A percentile compares a stretch with the other conserved stretches of the same genome.
These are phyloP conservation scores for Salvator merianae DNA, from an alignment of 2,113 vertebrate genomes.

Conservation along the genomic window DNA sequence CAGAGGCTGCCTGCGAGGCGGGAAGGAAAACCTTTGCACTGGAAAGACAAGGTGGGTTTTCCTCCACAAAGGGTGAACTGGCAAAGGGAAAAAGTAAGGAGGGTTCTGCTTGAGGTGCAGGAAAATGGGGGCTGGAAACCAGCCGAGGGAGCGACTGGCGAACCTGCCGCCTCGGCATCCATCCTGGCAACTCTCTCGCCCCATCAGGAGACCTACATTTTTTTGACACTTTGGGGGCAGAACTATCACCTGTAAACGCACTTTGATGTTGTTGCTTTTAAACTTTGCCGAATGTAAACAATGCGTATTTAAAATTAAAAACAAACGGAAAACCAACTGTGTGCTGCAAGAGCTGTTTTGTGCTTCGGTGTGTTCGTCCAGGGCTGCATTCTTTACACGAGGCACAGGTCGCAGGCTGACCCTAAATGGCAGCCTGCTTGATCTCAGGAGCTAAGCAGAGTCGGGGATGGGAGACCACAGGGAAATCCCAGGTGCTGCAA, in stretches of 20 bases:
- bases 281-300: slow-evolving; percentile 76
- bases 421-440: too few species aligned
- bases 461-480: too few species aligned
- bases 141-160: background rate
- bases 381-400: too few species aligned
- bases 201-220: slow-evolving; percentile 37
- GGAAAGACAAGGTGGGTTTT: background rate
- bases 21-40: slow-evolving; percentile 34
- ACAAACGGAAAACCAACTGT: background rate
- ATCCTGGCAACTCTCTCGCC: slow-evolving; percentile 26
- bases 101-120: background rate
- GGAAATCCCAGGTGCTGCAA: too few species aligned
- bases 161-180: background rate
- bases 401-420: too few species aligned
- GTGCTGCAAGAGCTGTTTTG: slow-evolving; percentile 66
- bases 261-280: slow-evolving; percentile 76
- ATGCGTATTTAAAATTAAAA: slow-evolving; percentile 59
- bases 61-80: background rate
- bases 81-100: background rate
- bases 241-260: slow-evolving; percentile 68
- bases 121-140: background rate
- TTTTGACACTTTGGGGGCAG: slow-evolving; percentile 72
- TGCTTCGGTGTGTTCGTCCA: slow-evolving; percentile 47
- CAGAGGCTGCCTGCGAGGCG: background rate
- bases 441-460: too few species aligned